Base-by-base conservation (phyloP, 2,113 vertebrate species). In the Puma concolor region DNA sequence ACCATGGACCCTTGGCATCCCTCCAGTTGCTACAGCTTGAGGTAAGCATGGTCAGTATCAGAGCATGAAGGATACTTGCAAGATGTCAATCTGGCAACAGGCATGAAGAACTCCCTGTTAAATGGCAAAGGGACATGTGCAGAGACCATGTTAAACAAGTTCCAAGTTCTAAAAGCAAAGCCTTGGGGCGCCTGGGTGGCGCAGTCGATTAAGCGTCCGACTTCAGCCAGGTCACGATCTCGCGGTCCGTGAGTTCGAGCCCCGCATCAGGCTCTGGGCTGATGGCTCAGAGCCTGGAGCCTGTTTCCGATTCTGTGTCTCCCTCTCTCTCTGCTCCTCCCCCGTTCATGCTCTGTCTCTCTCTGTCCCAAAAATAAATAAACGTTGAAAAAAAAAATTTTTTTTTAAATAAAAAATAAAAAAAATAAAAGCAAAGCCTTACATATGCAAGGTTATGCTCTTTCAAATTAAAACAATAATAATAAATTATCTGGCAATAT, bases 1-100 rank as follows among this genome's bases (percentile, higher is more conserved):
- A 82, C 86, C 82, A 83, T 69, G 90, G 80, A 74, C 36, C 64
- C 91, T 63, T 87, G 95, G 88, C 81, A n/a, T 67, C 41, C 54
- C 69, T 97, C 69, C 82, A 86, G 63, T 64, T 91, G 54, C 87
- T 96, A 63, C 67, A 97, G 79, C 71, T 86, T 81, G 64, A 96
- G 48, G 92, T 95, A 83, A 92, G 94, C 89, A 84, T 25, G 50
- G 41, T 71, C 72, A 76, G 29, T 33, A 54, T n/a, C 25, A 96
- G 69, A 80, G 33, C 36, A 15, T 48, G 54, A 92, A 38, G 41
- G 72, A 52, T 36, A 92, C 66, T 95, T 92, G 67, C 60, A 95
- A 96, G 96, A 92, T 72, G 87, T 88, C 90, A 96, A 21, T 94
- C 85, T 71, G 83, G 93, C 93, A 97, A 76, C 60, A 95, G 79